Conservation (phyloP, 1,140 invertebrate species). For the Trinorchestia longiramus region DNA sequence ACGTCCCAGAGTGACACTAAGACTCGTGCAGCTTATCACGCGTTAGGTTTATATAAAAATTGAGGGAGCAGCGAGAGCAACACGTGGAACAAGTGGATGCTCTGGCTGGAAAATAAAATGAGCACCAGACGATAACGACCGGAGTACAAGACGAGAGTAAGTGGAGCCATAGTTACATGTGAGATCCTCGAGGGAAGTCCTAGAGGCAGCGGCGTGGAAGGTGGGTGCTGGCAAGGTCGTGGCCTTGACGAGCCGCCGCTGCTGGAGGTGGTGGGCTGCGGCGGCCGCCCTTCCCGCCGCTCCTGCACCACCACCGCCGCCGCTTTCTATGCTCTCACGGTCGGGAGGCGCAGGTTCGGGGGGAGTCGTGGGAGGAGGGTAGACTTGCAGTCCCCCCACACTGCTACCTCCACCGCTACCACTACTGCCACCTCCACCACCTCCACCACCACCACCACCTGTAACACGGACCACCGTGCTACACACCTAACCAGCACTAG, state of each 20-base stretch:
- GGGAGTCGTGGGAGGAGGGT: constrained; percentile 83
- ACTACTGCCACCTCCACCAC: constrained; percentile 62
- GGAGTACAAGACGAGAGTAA: not conserved
- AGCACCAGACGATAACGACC: too few species aligned
- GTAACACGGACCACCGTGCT: constrained; percentile 24
- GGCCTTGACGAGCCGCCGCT: constrained; percentile 70
- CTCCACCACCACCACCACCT: constrained; percentile 58
- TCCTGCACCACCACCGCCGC: not conserved
- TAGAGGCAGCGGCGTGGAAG: constrained; percentile 73
- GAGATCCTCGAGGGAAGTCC: constrained; percentile 67
- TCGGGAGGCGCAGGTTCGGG: constrained; percentile 86
- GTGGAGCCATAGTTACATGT: constrained; percentile 62
- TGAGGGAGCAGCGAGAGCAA: not conserved
- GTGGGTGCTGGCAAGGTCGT: constrained; percentile 72
- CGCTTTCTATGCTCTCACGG: constrained; percentile 70
- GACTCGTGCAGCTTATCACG: too few species aligned
- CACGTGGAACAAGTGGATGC: not conserved
- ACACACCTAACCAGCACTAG: not conserved
- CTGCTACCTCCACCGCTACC: constrained; percentile 64
- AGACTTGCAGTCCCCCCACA: constrained; percentile 81
- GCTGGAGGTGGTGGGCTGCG: constrained; percentile 66
- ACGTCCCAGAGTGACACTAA: not conserved
- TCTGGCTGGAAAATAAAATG: too few species aligned
- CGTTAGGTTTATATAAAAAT: not conserved
- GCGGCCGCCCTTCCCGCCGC: not conserved